Evolutionary conservation across 2,113 vertebrate genomes (phyloP).

Genomic region (Neodontobutis hainanensis): DNA sequence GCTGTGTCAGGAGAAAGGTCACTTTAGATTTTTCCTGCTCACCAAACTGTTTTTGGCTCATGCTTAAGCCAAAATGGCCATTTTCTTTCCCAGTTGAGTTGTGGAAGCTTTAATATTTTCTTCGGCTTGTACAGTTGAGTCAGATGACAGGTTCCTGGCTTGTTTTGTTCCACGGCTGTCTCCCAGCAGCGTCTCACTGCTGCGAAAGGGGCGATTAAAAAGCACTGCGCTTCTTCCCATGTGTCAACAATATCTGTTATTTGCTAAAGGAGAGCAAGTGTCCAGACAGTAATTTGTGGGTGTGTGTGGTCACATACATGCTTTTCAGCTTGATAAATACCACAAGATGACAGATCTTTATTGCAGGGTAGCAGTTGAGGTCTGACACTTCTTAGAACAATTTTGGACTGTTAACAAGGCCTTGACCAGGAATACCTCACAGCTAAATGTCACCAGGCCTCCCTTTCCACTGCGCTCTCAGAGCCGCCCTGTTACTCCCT

Average conservation of each 20-base stretch:
- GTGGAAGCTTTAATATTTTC: constrained; percentile 23
- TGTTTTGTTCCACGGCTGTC: constrained; percentile 36
- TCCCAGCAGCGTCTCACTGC: constrained; percentile 6
- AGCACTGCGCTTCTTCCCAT: constrained; percentile 10
- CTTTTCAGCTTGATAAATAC: constrained; percentile 57
- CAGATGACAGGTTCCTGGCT: constrained; percentile 32
- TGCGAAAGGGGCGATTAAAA: constrained; percentile 8
- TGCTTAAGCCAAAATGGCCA: constrained; percentile 22
- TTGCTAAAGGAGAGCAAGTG: constrained; percentile 46
- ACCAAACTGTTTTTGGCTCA: constrained; percentile 17
- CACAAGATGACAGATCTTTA: constrained; percentile 48
- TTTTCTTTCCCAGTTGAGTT: constrained; percentile 31
- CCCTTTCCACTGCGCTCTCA: constrained; percentile 33
- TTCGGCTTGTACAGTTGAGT: constrained; percentile 14
- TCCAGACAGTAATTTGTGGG: constrained; percentile 38
- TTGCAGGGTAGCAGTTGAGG: constrained; percentile 34
- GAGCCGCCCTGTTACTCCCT: constrained; percentile 12
- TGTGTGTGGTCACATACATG: constrained; percentile 32
- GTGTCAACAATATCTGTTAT: constrained; percentile 55
- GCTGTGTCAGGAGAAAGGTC: constrained; percentile 61
- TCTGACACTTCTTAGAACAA: constrained; percentile 60
- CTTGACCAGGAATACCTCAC: constrained; percentile 51
- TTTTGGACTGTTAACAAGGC: constrained; percentile 60
- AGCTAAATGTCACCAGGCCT: constrained; percentile 57
- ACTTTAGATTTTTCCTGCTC: constrained; percentile 32